Evolutionary conservation across 2,113 vertebrate species (phyloP).

Genomic region (Gallinago jamesoni): DNA sequence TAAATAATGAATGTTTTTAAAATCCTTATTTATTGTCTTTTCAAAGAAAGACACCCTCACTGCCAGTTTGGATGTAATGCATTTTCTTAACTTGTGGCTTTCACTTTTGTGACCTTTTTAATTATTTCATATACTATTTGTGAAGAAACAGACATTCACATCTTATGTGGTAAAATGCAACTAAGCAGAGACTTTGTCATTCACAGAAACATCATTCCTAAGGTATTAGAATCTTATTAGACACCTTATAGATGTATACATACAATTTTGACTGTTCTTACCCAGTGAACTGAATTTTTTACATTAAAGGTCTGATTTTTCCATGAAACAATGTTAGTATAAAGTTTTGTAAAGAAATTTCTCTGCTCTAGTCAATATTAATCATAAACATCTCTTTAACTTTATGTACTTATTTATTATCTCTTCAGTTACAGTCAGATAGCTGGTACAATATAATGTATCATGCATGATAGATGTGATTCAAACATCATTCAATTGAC

Average conservation of each 20-base stretch:
- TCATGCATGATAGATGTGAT: neutral
- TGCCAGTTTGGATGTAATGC: neutral
- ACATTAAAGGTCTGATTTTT: neutral
- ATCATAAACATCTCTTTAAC: neutral
- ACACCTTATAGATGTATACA: neutral
- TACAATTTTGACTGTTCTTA: neutral
- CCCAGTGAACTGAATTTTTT: neutral
- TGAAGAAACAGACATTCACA: neutral
- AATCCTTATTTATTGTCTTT: neutral
- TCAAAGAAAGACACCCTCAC: neutral
- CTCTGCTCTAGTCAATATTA: neutral
- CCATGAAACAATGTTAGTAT: neutral
- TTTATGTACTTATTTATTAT: neutral
- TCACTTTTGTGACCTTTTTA: neutral
- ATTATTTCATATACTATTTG: neutral
- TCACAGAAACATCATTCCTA: neutral
- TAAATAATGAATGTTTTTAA: neutral
- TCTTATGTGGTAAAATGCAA: neutral
- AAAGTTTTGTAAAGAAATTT: neutral
- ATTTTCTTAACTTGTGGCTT: neutral
- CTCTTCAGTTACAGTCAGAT: neutral
- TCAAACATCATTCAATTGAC: neutral
- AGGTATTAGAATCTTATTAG: neutral
- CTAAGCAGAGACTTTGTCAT: neutral
- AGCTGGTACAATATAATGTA: neutral